Conservation (phyloP, 2,888 invertebrate species). For the Frankliniella intonsa region DNA sequence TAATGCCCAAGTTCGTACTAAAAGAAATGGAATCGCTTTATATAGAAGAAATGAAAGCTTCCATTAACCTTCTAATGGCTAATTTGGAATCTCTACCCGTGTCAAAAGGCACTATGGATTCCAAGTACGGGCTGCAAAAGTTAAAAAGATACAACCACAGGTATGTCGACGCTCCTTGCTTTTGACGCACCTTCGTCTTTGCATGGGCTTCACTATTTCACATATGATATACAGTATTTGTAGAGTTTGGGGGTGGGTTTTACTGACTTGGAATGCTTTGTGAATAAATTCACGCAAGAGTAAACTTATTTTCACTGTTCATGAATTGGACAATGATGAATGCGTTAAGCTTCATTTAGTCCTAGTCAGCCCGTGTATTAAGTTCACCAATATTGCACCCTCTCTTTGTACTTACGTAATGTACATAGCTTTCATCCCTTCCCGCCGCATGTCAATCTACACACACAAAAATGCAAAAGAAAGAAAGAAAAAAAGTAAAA, state of each 20-base stretch:
- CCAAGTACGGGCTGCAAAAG: slow-evolving; percentile 95
- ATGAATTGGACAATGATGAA: neutral
- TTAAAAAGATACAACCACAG: slow-evolving; percentile 97
- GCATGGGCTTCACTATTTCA: slow-evolving; percentile 31
- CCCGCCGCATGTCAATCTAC: neutral
- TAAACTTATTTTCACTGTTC: neutral
- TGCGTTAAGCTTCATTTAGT: neutral
- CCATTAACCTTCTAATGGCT: slow-evolving; percentile 96
- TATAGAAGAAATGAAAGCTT: slow-evolving; percentile 95
- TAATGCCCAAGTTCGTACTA: slow-evolving; percentile 98
- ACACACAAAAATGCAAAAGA: neutral
- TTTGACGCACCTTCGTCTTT: slow-evolving; percentile 47
- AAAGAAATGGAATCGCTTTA: slow-evolving; percentile 99
- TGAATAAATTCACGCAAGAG: slow-evolving; percentile 9
- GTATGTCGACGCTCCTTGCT: slow-evolving; percentile 55
- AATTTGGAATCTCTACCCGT: slow-evolving; percentile 98
- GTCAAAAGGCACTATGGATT: slow-evolving; percentile 95
- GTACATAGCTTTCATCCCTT: slow-evolving; percentile 16
- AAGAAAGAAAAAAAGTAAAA: neutral
- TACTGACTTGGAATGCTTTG: slow-evolving; percentile 22
- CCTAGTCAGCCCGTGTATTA: neutral
- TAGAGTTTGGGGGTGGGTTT: slow-evolving; percentile 9
- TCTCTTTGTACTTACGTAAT: slow-evolving; percentile 8
- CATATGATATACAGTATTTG: slow-evolving; percentile 29
- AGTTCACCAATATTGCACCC: neutral